A percentile compares a stretch with the other conserved stretches of the same genome.
phyloP scores from a whole-genome alignment of 2,888 invertebrate genomes.

The Entomobrya proxima region DNA sequence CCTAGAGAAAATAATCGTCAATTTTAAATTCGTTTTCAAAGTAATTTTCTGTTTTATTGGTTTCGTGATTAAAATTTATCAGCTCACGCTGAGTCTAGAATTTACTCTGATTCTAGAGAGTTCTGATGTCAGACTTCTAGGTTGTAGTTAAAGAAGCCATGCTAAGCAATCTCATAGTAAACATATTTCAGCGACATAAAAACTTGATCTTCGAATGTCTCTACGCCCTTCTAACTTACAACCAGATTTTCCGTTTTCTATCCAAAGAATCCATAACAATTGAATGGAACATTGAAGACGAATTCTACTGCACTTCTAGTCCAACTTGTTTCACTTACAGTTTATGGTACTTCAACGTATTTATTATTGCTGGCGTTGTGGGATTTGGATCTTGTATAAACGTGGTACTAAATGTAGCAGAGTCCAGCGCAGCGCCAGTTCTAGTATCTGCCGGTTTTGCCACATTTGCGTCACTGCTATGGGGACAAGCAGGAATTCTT shows the following conservation, averaged over 20 bases:
- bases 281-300: neutral
- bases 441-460: neutral
- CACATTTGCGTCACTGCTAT: no score
- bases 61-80: no score
- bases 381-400: conserved; percentile 17
- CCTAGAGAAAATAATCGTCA: no score
- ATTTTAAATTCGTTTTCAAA: no score
- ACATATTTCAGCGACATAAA: no score
- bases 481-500: no score
- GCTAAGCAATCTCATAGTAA: no score
- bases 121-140: no score
- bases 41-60: no score
- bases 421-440: neutral
- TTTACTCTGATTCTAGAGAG: no score
- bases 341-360: conserved; percentile 24
- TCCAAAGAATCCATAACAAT: neutral
- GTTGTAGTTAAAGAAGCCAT: no score
- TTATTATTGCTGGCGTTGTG: neutral
- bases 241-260: neutral
- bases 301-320: neutral
- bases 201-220: neutral
- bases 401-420: neutral
- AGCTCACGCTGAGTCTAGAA: no score
- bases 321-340: neutral
- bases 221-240: neutral